Conservation (phyloP, 2,888 invertebrate genomes). For the Dorcus parallelipipedus region DNA sequence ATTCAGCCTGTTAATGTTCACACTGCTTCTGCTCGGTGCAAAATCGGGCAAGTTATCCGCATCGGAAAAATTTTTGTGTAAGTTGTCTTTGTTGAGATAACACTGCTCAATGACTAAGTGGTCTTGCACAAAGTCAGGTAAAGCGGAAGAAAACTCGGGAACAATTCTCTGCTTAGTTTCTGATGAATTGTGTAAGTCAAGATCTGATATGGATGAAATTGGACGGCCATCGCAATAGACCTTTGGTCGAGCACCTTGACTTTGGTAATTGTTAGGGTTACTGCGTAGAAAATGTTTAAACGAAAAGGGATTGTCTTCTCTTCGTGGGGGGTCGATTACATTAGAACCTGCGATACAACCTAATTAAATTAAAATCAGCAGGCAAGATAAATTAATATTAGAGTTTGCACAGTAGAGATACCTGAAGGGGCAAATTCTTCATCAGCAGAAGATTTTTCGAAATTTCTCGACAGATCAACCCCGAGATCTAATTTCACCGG, state of each 20-base stretch:
- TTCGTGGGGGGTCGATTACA: conserved; percentile 29
- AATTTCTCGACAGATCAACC: conserved; percentile 20
- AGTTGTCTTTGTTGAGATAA: conserved; percentile 56
- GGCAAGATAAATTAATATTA: background rate
- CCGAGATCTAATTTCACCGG: conserved; percentile 26
- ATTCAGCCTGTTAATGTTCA: conserved; percentile 23
- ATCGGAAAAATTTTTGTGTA: conserved; percentile 53
- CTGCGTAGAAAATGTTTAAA: conserved; percentile 80
- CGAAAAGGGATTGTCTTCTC: conserved; percentile 77
- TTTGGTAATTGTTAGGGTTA: conserved; percentile 62
- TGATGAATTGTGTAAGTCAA: conserved; percentile 53
- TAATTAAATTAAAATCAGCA: background rate
- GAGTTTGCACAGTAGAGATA: conserved; percentile 1
- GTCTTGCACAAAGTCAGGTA: conserved; percentile 88
- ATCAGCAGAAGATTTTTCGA: conserved; percentile 7
- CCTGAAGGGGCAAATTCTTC: conserved; percentile 18
- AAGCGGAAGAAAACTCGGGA: conserved; percentile 59
- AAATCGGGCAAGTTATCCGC: conserved; percentile 68
- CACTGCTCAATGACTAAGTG: conserved; percentile 80
- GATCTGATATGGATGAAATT: conserved; percentile 44
- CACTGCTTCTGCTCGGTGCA: conserved; percentile 51
- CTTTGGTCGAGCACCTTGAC: conserved; percentile 77
- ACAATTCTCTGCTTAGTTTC: conserved; percentile 49
- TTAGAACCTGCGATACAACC: conserved; percentile 19
- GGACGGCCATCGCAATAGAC: conserved; percentile 53